Evolutionary conservation across 1,140 invertebrate species (phyloP).

Genomic region (Bactericera cockerelli): DNA sequence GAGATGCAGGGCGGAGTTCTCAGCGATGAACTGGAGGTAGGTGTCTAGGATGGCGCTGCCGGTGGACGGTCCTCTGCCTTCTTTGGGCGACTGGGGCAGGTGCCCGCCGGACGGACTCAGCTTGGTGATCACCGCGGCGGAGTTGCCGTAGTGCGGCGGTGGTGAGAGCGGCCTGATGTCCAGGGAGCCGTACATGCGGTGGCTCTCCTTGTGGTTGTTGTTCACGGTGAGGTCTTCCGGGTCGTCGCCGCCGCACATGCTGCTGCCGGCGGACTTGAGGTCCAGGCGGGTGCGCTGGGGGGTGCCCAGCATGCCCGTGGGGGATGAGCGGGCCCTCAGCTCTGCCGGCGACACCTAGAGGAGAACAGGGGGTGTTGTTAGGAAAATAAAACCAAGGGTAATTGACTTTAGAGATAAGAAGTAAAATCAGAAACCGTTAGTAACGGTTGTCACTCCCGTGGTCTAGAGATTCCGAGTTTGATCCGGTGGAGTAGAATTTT

Average conservation of each 20-base stretch:
- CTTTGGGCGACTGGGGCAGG: constrained; percentile 10
- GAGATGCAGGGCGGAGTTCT: constrained; percentile 42
- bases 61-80: constrained; percentile 28
- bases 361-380: neutral
- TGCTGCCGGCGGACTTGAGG: constrained; percentile 42
- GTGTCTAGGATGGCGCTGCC: constrained; percentile 67
- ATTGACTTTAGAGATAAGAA: too few species aligned
- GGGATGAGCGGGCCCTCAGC: constrained; percentile 59
- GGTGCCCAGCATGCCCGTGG: constrained; percentile 46
- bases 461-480: too few species aligned
- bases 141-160: neutral
- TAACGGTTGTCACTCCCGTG: too few species aligned
- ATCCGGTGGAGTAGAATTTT: too few species aligned
- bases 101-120: neutral
- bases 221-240: constrained; percentile 57
- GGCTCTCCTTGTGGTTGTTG: constrained; percentile 25
- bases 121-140: neutral
- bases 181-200: constrained; percentile 18
- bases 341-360: constrained; percentile 49
- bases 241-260: constrained; percentile 55
- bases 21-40: constrained; percentile 68
- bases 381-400: too few species aligned
- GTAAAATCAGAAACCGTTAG: too few species aligned
- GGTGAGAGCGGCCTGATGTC: constrained; percentile 21
- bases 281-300: constrained; percentile 53